Evolutionary conservation across 2,113 vertebrate genomes (phyloP).

Genomic region (Planiliza haematocheilus): DNA sequence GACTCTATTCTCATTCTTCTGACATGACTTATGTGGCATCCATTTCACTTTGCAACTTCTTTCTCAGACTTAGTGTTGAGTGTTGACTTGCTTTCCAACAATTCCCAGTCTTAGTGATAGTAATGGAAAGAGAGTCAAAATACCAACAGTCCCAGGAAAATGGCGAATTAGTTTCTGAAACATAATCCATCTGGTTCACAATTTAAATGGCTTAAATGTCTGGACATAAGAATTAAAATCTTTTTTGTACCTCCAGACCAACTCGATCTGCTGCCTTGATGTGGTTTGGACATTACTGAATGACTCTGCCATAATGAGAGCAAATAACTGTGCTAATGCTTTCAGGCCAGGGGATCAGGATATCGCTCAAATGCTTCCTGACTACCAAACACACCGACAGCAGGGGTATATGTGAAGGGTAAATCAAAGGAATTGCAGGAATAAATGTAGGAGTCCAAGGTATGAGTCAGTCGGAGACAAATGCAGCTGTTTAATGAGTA

Average conservation of each 20-base stretch:
- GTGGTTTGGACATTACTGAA: conserved; percentile 60
- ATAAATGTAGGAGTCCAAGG: not conserved
- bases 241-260: conserved; percentile 13
- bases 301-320: conserved; percentile 63
- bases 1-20: conserved; percentile 45
- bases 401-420: conserved; percentile 13
- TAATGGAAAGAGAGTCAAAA: conserved; percentile 14
- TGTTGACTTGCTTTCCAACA: conserved; percentile 6
- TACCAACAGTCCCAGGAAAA: conserved; percentile 29
- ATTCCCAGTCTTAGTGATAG: not conserved
- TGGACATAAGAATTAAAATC: conserved; percentile 26
- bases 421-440: conserved; percentile 9
- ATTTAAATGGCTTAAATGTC: conserved; percentile 36
- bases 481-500: not conserved
- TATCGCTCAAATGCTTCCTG: conserved; percentile 62
- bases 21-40: conserved; percentile 39
- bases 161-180: conserved; percentile 28
- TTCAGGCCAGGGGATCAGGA: conserved; percentile 45
- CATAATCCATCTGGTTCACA: conserved; percentile 19
- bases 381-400: conserved; percentile 17
- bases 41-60: not conserved
- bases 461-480: not conserved
- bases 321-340: conserved; percentile 57
- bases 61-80: conserved; percentile 5
- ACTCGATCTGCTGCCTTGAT: conserved; percentile 41